Conservation (phyloP, 2,888 invertebrate genomes). For the Pyrgus malvae region DNA sequence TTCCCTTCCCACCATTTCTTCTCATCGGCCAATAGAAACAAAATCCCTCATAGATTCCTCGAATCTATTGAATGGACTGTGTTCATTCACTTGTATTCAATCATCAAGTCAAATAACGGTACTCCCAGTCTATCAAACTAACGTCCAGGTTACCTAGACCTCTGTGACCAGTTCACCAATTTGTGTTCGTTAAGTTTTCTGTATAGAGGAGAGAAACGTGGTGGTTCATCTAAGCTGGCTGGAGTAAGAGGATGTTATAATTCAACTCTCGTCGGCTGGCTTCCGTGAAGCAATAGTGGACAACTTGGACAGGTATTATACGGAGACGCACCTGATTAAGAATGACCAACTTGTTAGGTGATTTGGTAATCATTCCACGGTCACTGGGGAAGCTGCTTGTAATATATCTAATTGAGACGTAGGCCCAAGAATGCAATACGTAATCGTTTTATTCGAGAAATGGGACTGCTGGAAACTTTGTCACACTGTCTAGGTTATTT, state of each 20-base stretch:
- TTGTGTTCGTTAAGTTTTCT: constrained; percentile 14
- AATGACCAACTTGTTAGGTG: constrained; percentile 36
- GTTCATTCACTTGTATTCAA: constrained; percentile 67
- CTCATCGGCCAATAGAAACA: constrained; percentile 47
- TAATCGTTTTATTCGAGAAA: constrained; percentile 8
- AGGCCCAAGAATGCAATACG: constrained; percentile 15
- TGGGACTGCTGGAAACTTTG: background rate
- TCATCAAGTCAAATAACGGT: constrained; percentile 66
- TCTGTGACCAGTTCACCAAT: constrained; percentile 16
- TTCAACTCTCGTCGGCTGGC: constrained; percentile 65
- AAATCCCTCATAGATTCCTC: constrained; percentile 60
- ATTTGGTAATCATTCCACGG: constrained; percentile 33
- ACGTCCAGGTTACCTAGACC: constrained; percentile 35
- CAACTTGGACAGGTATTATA: constrained; percentile 46
- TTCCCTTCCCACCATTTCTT: background rate
- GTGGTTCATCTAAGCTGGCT: constrained; percentile 26
- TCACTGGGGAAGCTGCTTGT: constrained; percentile 20
- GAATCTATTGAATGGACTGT: constrained; percentile 65
- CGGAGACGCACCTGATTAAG: constrained; percentile 36
- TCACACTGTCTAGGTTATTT: background rate
- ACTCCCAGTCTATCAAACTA: constrained; percentile 61
- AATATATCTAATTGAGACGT: constrained; percentile 22
- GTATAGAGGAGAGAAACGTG: constrained; percentile 28
- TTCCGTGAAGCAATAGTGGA: constrained; percentile 69
- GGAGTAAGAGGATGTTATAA: constrained; percentile 68